Evolutionary conservation across 2,797 vertebrate species (phyloP).

Genomic region (Saguinus oedipus): DNA sequence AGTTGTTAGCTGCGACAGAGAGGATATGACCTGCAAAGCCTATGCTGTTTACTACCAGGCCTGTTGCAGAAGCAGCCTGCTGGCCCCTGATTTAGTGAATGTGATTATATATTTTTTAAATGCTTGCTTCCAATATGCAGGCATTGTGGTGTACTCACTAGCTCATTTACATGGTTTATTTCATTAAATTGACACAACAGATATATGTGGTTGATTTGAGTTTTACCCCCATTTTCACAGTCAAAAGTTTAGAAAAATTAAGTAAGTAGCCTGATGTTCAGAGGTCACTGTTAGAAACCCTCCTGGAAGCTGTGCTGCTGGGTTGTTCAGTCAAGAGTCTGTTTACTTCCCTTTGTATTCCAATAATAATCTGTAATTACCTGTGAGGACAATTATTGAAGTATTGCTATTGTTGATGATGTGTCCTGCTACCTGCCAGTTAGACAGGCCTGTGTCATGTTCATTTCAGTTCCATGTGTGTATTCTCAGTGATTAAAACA

Average conservation of each 20-base stretch:
- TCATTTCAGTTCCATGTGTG: background rate
- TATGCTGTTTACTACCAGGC: background rate
- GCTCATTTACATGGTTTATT: constrained; percentile 31
- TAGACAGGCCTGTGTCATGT: background rate
- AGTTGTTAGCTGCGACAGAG: background rate
- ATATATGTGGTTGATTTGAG: background rate
- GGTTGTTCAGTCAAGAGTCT: background rate
- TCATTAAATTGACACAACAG: constrained; percentile 32
- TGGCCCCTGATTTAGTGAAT: constrained; percentile 30
- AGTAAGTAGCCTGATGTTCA: background rate
- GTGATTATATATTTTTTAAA: constrained; percentile 12
- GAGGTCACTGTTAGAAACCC: background rate
- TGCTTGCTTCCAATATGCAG: background rate
- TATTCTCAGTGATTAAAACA: background rate
- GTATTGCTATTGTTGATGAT: background rate
- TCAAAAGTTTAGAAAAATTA: constrained; percentile 11
- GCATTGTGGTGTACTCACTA: constrained; percentile 5
- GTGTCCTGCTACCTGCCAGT: background rate
- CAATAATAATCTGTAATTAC: constrained; percentile 13
- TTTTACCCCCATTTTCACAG: constrained; percentile 33
- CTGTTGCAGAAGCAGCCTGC: constrained; percentile 4
- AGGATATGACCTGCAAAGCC: background rate
- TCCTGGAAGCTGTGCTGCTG: background rate
- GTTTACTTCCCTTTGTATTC: background rate
- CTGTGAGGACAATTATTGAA: background rate